Evolutionary conservation across 1,140 invertebrate species (phyloP).

Genomic region (Amphibalanus amphitrite): DNA sequence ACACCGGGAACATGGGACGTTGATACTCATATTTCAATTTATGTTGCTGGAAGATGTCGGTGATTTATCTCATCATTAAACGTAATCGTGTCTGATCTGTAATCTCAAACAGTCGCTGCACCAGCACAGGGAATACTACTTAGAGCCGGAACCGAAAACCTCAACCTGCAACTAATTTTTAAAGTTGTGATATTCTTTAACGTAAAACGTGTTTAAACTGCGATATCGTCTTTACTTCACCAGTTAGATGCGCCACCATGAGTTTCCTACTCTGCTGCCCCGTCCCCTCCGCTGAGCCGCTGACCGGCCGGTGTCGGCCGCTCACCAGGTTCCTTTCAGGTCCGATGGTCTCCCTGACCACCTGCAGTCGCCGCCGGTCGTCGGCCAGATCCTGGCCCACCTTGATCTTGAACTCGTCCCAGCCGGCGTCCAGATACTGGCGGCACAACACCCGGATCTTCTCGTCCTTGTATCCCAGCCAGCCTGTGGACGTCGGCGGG

Average conservation of each 20-base stretch:
- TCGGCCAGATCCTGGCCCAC: conserved; percentile 64
- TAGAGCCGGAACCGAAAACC: too few species aligned
- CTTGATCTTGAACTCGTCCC: conserved; percentile 72
- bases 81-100: too few species aligned
- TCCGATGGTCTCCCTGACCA: conserved; percentile 60
- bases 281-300: too few species aligned
- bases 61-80: conserved; percentile 2
- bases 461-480: conserved; percentile 57
- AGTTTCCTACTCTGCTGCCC: too few species aligned
- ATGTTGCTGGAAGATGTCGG: background rate
- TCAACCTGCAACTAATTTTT: too few species aligned
- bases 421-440: conserved; percentile 53
- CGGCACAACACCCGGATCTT: conserved; percentile 46
- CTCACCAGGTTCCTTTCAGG: conserved; percentile 46
- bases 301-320: background rate
- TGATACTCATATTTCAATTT: conserved; percentile 6
- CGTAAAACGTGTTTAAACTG: too few species aligned
- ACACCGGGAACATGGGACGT: conserved; percentile 1
- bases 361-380: conserved; percentile 47
- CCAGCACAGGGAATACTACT: too few species aligned
- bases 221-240: too few species aligned
- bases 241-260: too few species aligned
- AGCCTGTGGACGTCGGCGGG: conserved; percentile 43
- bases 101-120: too few species aligned
- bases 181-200: too few species aligned